Evolutionary conservation across 2,888 invertebrate species (phyloP).

Genomic region (Drosophila gaucha): DNA sequence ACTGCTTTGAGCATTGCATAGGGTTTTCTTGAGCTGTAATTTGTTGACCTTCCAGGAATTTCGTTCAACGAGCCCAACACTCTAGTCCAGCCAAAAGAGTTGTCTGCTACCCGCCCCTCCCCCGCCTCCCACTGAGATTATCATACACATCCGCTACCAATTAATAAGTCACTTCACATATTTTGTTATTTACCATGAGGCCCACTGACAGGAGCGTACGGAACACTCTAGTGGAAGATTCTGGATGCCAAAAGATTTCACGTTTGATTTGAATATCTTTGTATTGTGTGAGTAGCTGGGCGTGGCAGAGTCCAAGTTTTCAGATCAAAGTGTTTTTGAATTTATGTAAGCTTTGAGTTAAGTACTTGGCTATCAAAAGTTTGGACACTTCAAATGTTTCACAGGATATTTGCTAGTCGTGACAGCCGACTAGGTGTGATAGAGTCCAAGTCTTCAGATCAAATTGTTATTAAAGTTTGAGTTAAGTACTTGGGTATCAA

Average conservation of each 20-base stretch:
- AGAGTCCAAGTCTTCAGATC: too few species aligned
- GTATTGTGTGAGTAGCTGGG: conserved; percentile 14
- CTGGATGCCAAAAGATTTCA: background rate
- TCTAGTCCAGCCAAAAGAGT: conserved; percentile 10
- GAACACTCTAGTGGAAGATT: conserved; percentile 12
- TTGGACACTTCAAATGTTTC: too few species aligned
- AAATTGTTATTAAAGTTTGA: too few species aligned
- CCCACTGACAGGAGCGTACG: conserved; percentile 3
- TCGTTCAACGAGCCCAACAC: conserved; percentile 12
- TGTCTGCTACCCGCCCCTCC: conserved; percentile 1
- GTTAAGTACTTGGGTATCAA: too few species aligned
- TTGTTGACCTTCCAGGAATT: conserved; percentile 60
- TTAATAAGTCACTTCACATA: conserved; percentile 57
- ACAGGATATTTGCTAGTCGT: too few species aligned
- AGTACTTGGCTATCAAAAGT: too few species aligned
- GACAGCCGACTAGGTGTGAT: too few species aligned
- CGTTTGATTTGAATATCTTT: conserved; percentile 6
- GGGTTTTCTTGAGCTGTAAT: conserved; percentile 30
- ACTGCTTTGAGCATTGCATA: conserved; percentile 30
- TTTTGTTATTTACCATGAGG: conserved; percentile 39
- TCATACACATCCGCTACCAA: conserved; percentile 47
- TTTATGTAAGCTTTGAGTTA: too few species aligned
- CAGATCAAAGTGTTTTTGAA: too few species aligned
- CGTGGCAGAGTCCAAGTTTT: too few species aligned
- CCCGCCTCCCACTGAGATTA: conserved; percentile 4